These are phyloP conservation scores for Adelognathus sp. DNA, from an alignment of 2,888 invertebrate genomes.

Conservation along the genomic window DNA sequence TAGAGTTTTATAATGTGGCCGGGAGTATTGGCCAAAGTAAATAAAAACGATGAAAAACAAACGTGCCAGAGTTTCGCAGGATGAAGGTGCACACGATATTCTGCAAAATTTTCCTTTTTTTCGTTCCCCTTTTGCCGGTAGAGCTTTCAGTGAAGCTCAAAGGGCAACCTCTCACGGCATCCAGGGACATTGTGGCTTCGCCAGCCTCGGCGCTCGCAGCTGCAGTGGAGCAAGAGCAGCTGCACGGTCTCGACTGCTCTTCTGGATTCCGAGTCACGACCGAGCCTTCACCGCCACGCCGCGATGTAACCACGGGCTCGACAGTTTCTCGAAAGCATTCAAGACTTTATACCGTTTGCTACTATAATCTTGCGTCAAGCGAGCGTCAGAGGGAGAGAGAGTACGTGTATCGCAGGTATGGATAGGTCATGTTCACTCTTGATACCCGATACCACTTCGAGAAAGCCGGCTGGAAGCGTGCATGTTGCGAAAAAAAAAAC, in stretches of 20 bases:
- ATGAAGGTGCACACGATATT: background rate
- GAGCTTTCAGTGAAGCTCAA: conserved; percentile 45
- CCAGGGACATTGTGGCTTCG: conserved; percentile 54
- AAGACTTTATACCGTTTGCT: conserved; percentile 10
- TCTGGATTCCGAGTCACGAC: conserved; percentile 57
- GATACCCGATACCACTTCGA: background rate
- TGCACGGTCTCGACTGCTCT: conserved; percentile 18
- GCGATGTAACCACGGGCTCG: conserved; percentile 52
- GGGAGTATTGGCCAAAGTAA: background rate
- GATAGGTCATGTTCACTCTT: background rate
- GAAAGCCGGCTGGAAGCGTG: background rate
- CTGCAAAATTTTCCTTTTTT: conserved; percentile 6
- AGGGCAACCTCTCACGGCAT: conserved; percentile 43
- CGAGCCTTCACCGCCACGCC: conserved; percentile 53
- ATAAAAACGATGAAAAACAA: background rate
- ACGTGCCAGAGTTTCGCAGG: background rate
- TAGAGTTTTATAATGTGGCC: background rate
- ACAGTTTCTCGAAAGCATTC: conserved; percentile 55
- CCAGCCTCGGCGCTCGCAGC: background rate
- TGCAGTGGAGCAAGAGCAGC: background rate
- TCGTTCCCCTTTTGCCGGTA: background rate
- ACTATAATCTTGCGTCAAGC: background rate
- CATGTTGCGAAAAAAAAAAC: background rate
- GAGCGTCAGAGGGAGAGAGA: background rate
- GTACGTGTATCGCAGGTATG: background rate